Evolutionary conservation across 2,113 vertebrate genomes (phyloP).

Genomic region (Saguinus midas): DNA sequence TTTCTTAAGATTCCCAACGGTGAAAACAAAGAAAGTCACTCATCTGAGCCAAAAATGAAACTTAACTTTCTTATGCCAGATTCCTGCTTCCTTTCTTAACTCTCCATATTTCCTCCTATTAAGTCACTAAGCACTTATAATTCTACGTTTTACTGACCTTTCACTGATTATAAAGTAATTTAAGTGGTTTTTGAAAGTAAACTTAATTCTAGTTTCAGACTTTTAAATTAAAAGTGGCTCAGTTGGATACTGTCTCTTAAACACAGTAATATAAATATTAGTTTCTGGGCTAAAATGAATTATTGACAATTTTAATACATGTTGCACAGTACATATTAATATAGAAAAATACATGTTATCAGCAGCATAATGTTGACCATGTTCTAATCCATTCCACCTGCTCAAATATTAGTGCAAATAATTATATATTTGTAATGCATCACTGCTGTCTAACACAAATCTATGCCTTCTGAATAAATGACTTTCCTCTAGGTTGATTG

Average conservation of each 20-base stretch:
- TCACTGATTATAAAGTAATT: conserved; percentile 44
- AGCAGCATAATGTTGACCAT: conserved; percentile 94
- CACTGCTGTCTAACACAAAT: conserved; percentile 85
- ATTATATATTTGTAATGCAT: conserved; percentile 91
- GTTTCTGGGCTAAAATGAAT: conserved; percentile 87
- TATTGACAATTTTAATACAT: conserved; percentile 89
- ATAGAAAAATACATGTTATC: conserved; percentile 88
- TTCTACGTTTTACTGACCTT: conserved; percentile 54
- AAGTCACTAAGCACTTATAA: conserved; percentile 39
- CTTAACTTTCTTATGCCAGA: background rate
- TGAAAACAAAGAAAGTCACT: conserved; percentile 56
- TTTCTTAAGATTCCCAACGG: conserved; percentile 51
- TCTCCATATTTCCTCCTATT: conserved; percentile 8
- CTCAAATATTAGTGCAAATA: conserved; percentile 96
- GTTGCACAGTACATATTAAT: conserved; percentile 91
- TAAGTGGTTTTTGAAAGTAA: conserved; percentile 64
- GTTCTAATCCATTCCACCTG: conserved; percentile 99
- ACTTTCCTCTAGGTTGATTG: conserved; percentile 84
- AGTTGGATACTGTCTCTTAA: conserved; percentile 81
- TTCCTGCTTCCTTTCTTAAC: background rate
- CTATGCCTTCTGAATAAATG: conserved; percentile 84
- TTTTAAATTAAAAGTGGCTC: conserved; percentile 78
- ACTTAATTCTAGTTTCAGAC: conserved; percentile 72
- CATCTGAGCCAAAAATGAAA: conserved; percentile 31
- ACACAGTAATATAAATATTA: conserved; percentile 86